phyloP scores from a whole-genome alignment of 2,888 invertebrate genomes.

The Caenorhabditis macrosperma region DNA sequence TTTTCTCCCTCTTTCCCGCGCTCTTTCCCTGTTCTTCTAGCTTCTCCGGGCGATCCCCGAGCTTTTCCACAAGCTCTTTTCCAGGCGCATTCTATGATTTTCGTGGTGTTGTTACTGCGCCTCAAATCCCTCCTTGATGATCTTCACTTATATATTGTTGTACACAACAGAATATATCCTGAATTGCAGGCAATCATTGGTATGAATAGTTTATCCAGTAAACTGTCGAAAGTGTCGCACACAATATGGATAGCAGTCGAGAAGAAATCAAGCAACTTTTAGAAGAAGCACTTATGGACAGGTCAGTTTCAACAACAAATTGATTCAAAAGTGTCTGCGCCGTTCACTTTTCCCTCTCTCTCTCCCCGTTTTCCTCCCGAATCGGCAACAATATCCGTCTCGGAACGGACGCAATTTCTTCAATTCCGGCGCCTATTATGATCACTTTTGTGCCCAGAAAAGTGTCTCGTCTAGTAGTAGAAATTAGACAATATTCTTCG shows the following conservation, averaged over 20 bases:
- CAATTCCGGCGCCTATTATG: neutral
- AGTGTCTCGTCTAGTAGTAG: neutral
- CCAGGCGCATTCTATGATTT: neutral
- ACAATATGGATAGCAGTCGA: constrained; percentile 24
- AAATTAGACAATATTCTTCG: neutral
- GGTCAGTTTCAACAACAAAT: constrained; percentile 15
- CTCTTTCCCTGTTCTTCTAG: constrained; percentile 34
- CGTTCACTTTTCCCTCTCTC: too few species aligned
- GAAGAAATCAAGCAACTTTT: neutral
- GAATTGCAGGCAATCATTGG: constrained; percentile 15
- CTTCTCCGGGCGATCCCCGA: constrained; percentile 24
- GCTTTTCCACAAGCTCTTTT: constrained; percentile 21
- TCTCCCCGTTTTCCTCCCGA: neutral
- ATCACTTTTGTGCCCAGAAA: neutral
- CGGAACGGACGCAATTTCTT: neutral
- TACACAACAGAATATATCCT: neutral
- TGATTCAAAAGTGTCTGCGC: neutral
- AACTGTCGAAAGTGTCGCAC: neutral
- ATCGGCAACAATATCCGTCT: constrained; percentile 1
- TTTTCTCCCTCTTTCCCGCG: constrained; percentile 26
- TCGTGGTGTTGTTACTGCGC: neutral
- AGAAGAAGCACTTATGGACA: constrained; percentile 44
- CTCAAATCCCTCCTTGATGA: neutral
- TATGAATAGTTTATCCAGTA: constrained; percentile 11
- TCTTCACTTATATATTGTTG: neutral